Percentiles rank a stretch among this genome's conserved stretches.
Conservation (phyloP, 1,140 invertebrate genomes). For the Zaprionus davidi region DNA sequence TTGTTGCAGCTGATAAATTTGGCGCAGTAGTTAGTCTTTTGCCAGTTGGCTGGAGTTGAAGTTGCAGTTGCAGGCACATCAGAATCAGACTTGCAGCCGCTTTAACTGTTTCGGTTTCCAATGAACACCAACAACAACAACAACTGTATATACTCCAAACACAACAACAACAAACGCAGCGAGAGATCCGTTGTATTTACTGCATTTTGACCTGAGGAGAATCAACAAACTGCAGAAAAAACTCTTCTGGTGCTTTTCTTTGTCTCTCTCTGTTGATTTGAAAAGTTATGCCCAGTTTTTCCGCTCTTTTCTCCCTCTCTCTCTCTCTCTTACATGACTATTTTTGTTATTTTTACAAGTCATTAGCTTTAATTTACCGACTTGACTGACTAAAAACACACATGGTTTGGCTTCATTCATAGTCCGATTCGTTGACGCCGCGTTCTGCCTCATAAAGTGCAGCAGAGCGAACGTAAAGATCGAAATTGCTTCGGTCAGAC, state of each 20-base stretch:
- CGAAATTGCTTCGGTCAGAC: conserved; percentile 8
- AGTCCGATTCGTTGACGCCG: conserved; percentile 32
- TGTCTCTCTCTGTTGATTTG: conserved; percentile 43
- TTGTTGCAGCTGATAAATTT: conserved; percentile 57
- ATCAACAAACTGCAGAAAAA: conserved; percentile 26
- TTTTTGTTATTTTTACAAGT: conserved; percentile 73
- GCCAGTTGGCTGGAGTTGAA: conserved; percentile 32
- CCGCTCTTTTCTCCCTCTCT: background rate
- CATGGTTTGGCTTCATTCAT: conserved; percentile 68
- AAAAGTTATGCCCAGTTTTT: conserved; percentile 33
- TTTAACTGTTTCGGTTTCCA: conserved; percentile 71
- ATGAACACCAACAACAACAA: conserved; percentile 35
- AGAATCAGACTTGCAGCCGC: conserved; percentile 57
- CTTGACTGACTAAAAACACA: conserved; percentile 23
- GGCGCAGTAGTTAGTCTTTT: conserved; percentile 48
- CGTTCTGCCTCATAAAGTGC: conserved; percentile 56
- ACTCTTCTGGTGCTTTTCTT: conserved; percentile 25
- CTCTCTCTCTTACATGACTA: conserved; percentile 19
- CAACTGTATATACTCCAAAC: conserved; percentile 5
- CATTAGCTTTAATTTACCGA: conserved; percentile 81
- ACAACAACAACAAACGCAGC: conserved; percentile 29
- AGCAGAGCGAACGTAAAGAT: conserved; percentile 25
- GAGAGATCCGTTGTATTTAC: conserved; percentile 62
- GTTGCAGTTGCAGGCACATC: conserved; percentile 48
- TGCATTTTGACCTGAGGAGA: conserved; percentile 67